Percentiles rank a stretch among this genome's conserved stretches.
Conservation (phyloP, 2,888 invertebrate genomes). For the Stenolophus ochropezus region DNA sequence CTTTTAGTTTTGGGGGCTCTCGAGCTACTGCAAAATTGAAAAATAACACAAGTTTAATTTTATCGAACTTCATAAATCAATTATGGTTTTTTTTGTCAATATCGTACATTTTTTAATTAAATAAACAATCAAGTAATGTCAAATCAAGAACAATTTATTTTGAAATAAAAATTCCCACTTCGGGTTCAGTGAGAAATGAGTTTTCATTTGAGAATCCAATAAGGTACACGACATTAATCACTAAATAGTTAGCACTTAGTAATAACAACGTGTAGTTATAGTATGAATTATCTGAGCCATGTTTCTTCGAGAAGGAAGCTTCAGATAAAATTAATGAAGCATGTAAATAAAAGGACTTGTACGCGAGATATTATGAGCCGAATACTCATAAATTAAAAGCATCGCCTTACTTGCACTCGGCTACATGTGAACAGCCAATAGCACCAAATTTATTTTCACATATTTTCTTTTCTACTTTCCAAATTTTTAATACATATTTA, state of each 20-base stretch:
- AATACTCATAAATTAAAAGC: background rate
- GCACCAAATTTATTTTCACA: no score
- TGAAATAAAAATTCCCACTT: no score
- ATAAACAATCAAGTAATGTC: no score
- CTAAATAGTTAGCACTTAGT: background rate
- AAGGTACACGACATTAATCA: background rate
- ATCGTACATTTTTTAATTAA: no score
- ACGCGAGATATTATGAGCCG: background rate
- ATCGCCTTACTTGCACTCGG: background rate
- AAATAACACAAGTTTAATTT: no score
- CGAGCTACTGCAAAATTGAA: no score
- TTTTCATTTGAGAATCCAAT: background rate
- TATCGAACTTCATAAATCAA: no score
- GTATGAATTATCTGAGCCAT: slow-evolving; percentile 18
- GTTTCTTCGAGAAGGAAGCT: slow-evolving; percentile 20
- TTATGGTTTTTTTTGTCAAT: no score
- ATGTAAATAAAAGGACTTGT: slow-evolving; percentile 19
- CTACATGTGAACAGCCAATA: background rate
- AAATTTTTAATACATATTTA: no score
- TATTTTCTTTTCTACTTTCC: no score
- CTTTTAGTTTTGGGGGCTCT: no score
- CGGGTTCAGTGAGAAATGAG: background rate
- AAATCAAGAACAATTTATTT: no score
- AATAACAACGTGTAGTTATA: background rate
- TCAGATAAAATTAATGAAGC: slow-evolving; percentile 16